Evolutionary conservation across 2,797 vertebrate species (phyloP), one percentile per base, ranked within the genome.

Genomic region (Trachurus trachurus): DNA sequence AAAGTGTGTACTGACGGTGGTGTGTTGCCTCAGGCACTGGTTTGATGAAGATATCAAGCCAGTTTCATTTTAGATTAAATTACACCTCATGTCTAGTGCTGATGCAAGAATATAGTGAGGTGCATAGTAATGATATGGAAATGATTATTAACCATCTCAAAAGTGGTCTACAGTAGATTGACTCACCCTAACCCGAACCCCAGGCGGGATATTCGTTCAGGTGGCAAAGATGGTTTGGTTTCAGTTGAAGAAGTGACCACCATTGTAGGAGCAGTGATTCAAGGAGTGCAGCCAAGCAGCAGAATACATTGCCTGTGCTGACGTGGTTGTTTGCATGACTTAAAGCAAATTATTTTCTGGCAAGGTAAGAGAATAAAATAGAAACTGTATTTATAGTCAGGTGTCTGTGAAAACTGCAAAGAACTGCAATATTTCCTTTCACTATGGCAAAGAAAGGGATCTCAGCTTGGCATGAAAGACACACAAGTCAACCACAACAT

Each of bases 301-400:
- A 64, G 44, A 80, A 63, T 45, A 19, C 72, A 44, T 62, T 53
- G 60, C 40, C 75, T 29, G 12, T 61, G 54, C 74, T 67, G 69
- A 83, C n/a, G 22, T 42, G 60, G 26, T 56, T 66, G 78, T 76
- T 84, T 76, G 53, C 53, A 73, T 54, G 57, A 74, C 45, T 53
- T 58, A 49, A 68, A 63, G 75, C 9, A 47, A 59, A 71, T 71
- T 29, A 60, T 81, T 76, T 63, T 37, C 73, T 74, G 67, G 17
- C 34, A 66, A 75, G 64, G 13, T 19, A 12, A 77, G 13, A 60
- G 65, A 47, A 72, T 6, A 34, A 73, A 78, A 82, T 57, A 9
- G 16, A 54, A 84, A 17, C 17, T 1, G 5, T 49, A 59, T 79
- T 64, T 64, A 19, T 44, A 22, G n/a, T 72, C 40, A 22, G 37